Base-by-base conservation (phyloP, 2,888 invertebrate species). In the Trachelus stipa region DNA sequence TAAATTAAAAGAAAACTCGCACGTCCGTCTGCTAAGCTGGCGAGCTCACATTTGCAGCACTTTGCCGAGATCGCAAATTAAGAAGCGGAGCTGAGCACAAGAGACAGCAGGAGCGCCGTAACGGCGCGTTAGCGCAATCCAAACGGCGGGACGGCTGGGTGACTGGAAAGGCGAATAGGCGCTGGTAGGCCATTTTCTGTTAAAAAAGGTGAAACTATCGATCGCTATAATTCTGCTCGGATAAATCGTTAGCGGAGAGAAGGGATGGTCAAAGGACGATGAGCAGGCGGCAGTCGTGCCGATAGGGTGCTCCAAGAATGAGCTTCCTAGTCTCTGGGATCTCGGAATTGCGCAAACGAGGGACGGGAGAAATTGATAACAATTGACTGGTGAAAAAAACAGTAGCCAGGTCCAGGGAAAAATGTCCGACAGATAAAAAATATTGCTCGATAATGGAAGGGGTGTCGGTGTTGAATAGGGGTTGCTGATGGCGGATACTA, bases 371-470 rank as follows among this genome's bases (percentile, higher is more conserved):
- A 73, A 73, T 73, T 73, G 73, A 73, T 73, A 73, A 73, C 73
- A 34, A 73, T 34, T 73, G 31, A 73, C 73, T 73, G 73, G 33
- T 73, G 35, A 33, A 35, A 35, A 73, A 73, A 73, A 73, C 73
- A 73, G 34, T 73, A 34, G 34, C 73, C 73, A 35, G 34, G 31
- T 34, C 35, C 75, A 68, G 37, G 74, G 73, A 69, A 71, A 69
- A 69, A 73, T 78, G 34, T 69, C 77, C 75, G 75, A 23, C 56
- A 75, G 74, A 73, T 73, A 76, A 73, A 73, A 69, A 73, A 73
- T 73, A 73, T 73, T 73, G 73, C 73, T 73, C 73, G 73, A 73
- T 73, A 73, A 73, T 73, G 73, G 73, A 73, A 35, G 73, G 73
- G 73, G 33, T 73, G 34, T n/a, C 73, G 34, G 35, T 73, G 73